These are phyloP conservation scores for Noctua janthina DNA, from an alignment of 2,888 invertebrate species.

Conservation along the genomic window DNA sequence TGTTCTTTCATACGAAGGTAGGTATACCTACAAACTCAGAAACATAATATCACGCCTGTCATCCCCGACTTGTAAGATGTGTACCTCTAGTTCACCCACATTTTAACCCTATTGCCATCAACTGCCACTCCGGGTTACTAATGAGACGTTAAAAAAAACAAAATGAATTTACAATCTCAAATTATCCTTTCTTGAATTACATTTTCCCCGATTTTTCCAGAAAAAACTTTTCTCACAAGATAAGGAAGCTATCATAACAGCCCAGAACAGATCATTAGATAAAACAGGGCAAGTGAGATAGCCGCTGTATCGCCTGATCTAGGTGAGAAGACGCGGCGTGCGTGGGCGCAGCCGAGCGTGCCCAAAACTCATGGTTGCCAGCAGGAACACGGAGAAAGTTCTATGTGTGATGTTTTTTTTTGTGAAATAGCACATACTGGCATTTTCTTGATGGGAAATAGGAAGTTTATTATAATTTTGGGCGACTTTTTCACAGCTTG, in stretches of 20 bases:
- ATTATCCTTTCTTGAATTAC: not conserved
- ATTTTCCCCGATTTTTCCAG: not conserved
- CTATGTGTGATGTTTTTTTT: not conserved
- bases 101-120: not conserved
- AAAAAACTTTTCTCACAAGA: not conserved
- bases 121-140: not conserved
- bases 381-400: constrained; percentile 7
- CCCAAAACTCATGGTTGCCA: constrained; percentile 60
- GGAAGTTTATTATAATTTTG: not conserved
- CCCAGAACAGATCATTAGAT: constrained; percentile 55
- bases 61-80: not conserved
- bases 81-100: not conserved
- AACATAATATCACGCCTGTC: not conserved
- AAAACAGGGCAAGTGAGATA: constrained; percentile 50
- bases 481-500: not conserved
- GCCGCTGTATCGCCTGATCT: constrained; percentile 52
- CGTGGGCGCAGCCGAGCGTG: constrained; percentile 60
- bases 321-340: constrained; percentile 39
- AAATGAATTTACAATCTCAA: not conserved
- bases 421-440: constrained; percentile 6
- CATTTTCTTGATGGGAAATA: not conserved
- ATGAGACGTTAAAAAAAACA: not conserved
- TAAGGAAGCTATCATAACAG: constrained; percentile 47
- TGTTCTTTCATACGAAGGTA: too few species aligned
- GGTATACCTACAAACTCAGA: not conserved